Evolutionary conservation across 2,888 invertebrate genomes (phyloP), one percentile per base, ranked within the genome.

Genomic region (Philereme vetulata): DNA sequence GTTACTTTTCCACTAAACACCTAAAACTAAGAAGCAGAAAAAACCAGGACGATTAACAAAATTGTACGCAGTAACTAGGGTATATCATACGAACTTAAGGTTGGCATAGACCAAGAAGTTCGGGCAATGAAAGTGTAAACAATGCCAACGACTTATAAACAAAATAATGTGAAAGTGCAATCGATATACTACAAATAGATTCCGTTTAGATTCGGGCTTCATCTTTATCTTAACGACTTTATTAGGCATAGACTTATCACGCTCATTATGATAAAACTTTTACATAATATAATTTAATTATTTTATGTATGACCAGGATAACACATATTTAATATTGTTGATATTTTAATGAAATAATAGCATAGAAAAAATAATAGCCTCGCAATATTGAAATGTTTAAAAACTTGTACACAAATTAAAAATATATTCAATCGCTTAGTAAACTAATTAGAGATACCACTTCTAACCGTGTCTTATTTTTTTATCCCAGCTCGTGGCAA

Each of bases 401-500:
- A 21, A 1, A 21, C 21, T 21, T 21, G 2, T 21, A 21, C 1
- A 21, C 21, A 21, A 21, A 21, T n/a, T 21, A 21, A 21, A 21
- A 21, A 21, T 21, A 21, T 21, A 21, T 21, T 21, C 21, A 21
- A 21, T 21, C 21, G 1, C 1, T 21, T 21, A 1, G 21, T 21
- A 21, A 21, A 21, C 21, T 21, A 21, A 21, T 21, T 2, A 2
- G 21, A 21, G 21, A 21, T 21, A 21, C 21, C 21, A 21, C 21
- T 35, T 35, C 7, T 38, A 6, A 38, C 7, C 3, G 0, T 38
- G 7, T 8, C 38, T 38, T 36, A 8, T 36, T 36, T 36, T 35
- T 38, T 38, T 6, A 38, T 84, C 84, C 4, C 88, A 95, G 95
- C 96, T 74, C 95, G 96, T 78, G 96, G 96, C 78, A 96, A 96